These are phyloP conservation scores for Pachyrhynchus sulphureomaculatus DNA, from an alignment of 1,140 invertebrate species.

Conservation along the genomic window DNA sequence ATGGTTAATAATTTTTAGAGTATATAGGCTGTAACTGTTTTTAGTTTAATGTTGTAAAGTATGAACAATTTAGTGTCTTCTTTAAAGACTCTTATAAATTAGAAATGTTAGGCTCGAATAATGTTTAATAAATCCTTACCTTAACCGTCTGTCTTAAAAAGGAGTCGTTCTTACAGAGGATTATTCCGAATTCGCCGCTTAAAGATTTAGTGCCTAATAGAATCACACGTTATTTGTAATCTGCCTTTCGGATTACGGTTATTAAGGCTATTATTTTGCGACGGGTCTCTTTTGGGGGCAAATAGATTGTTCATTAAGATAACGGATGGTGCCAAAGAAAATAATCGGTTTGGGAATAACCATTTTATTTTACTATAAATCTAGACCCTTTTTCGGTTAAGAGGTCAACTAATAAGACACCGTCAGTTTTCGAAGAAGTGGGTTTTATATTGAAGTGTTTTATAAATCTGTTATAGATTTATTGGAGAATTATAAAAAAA, in stretches of 20 bases:
- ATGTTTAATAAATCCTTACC: no score
- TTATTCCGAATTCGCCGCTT: not conserved
- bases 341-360: conserved; percentile 12
- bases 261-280: conserved; percentile 39
- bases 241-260: conserved; percentile 37
- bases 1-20: no score
- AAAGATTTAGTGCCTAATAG: conserved; percentile 36
- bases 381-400: not conserved
- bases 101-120: no score
- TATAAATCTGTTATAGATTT: no score
- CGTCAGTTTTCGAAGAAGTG: not conserved
- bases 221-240: conserved; percentile 39
- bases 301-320: conserved; percentile 40
- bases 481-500: no score
- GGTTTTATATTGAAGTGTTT: not conserved
- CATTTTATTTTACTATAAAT: conserved; percentile 21
- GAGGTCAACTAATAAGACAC: conserved; percentile 1
- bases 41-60: no score
- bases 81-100: no score
- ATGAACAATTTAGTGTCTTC: no score
- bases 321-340: conserved; percentile 29
- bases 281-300: conserved; percentile 26
- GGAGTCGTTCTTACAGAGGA: not conserved
- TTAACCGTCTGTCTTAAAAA: no score
- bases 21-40: no score